Conservation (phyloP, 1,140 invertebrate species). For the Belonocnema kinseyi region DNA sequence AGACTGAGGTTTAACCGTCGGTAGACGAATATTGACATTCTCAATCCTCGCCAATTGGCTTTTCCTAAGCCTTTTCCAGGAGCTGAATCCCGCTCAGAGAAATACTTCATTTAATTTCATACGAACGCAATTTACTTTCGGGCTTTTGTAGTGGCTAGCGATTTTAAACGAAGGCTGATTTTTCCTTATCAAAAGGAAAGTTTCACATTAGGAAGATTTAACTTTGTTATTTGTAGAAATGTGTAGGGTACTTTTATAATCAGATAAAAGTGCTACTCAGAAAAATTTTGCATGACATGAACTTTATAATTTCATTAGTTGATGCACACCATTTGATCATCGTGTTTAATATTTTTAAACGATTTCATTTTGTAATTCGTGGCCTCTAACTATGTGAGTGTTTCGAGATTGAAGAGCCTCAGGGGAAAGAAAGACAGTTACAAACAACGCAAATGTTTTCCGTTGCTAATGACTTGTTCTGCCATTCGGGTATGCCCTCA, state of each 20-base stretch:
- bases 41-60: conserved; percentile 11
- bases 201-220: too few species aligned
- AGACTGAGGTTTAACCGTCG: conserved; percentile 15
- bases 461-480: conserved; percentile 28
- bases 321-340: background rate
- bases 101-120: background rate
- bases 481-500: background rate
- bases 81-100: background rate
- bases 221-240: too few species aligned
- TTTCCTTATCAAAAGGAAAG: too few species aligned
- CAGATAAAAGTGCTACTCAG: background rate
- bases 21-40: conserved; percentile 18
- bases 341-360: conserved; percentile 25
- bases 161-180: background rate
- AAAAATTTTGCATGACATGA: background rate
- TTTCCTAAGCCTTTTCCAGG: background rate
- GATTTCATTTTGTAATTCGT: conserved; percentile 29
- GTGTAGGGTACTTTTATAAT: background rate
- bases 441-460: conserved; percentile 28
- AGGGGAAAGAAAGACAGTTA: conserved; percentile 25
- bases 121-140: background rate
- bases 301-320: background rate
- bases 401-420: background rate
- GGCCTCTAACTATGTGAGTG: background rate
- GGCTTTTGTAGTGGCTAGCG: background rate